Percentiles rank a stretch among this genome's conserved stretches.
These are phyloP conservation scores for Echiichthys vipera DNA, from an alignment of 2,797 vertebrate species.

Conservation along the genomic window DNA sequence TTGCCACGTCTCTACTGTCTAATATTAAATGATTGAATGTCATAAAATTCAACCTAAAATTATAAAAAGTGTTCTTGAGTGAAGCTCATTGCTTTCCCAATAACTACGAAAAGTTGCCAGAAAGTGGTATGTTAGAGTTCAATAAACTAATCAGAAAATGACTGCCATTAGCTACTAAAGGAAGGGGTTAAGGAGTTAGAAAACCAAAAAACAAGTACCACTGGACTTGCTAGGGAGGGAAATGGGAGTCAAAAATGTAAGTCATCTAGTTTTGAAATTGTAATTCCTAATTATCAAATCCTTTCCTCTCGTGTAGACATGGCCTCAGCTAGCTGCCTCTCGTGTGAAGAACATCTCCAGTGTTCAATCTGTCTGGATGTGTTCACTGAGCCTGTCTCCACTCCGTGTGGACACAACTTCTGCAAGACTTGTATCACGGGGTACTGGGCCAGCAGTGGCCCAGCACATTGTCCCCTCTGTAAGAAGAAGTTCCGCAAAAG, in stretches of 20 bases:
- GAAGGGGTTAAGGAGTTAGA: not conserved
- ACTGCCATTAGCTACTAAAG: not conserved
- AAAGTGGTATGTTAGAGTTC: not conserved
- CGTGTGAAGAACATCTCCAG: slow-evolving; percentile 26
- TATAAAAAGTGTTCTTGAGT: not conserved
- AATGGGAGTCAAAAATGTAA: not conserved
- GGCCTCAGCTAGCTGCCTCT: slow-evolving; percentile 38
- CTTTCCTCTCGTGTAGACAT: slow-evolving; percentile 46
- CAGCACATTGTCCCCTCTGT: slow-evolving; percentile 53
- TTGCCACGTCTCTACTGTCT: too few species aligned
- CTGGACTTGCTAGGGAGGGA: too few species aligned
- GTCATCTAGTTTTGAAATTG: not conserved
- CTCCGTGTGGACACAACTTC: slow-evolving; percentile 69
- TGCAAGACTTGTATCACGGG: slow-evolving; percentile 58
- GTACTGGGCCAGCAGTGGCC: slow-evolving; percentile 42
- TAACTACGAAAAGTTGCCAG: not conserved
- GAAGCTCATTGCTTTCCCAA: not conserved
- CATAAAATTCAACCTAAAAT: not conserved
- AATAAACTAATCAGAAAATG: not conserved
- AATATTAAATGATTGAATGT: not conserved
- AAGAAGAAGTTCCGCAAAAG: slow-evolving; percentile 18
- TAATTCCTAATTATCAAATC: not conserved
- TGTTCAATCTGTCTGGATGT: slow-evolving; percentile 59
- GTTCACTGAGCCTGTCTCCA: slow-evolving; percentile 57
- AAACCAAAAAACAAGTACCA: not conserved